phyloP scores from a whole-genome alignment of 2,797 vertebrate species.

The Anomalospiza imberbis region DNA sequence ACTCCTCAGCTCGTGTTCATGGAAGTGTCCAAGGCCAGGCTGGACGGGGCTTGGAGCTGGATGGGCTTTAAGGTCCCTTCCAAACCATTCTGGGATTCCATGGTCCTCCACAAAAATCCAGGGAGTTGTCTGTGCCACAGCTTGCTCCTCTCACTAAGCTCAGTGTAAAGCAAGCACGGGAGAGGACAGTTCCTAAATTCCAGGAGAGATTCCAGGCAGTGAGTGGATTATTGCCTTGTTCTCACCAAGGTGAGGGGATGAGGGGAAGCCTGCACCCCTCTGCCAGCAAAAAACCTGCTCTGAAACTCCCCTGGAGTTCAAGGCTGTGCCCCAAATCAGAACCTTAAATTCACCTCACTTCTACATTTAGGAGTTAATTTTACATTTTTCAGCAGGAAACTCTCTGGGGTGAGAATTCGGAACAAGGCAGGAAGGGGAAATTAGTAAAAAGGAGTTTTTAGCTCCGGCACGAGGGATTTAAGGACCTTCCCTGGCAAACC shows the following conservation, averaged over 20 bases:
- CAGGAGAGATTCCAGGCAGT: background rate
- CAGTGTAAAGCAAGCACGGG: background rate
- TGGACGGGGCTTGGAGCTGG: background rate
- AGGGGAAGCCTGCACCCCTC: background rate
- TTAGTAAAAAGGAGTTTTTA: background rate
- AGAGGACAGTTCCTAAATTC: background rate
- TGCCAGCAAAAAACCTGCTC: background rate
- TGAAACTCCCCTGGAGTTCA: background rate
- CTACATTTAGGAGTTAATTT: background rate
- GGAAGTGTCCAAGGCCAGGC: background rate
- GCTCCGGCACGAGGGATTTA: background rate
- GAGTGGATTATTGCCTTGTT: background rate
- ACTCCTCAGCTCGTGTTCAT: background rate
- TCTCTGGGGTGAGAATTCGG: fast-evolving
- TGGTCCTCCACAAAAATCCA: background rate
- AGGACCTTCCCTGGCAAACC: background rate
- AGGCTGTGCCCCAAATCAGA: background rate
- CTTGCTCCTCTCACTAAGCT: background rate
- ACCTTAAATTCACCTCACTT: background rate
- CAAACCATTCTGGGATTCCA: background rate
- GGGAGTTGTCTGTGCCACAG: background rate
- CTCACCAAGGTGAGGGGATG: background rate
- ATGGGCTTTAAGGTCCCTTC: background rate
- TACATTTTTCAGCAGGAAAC: background rate
- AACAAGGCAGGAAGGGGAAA: background rate